Base-by-base conservation (phyloP, 2,797 vertebrate genomes). In the Enteromius anoplus region DNA sequence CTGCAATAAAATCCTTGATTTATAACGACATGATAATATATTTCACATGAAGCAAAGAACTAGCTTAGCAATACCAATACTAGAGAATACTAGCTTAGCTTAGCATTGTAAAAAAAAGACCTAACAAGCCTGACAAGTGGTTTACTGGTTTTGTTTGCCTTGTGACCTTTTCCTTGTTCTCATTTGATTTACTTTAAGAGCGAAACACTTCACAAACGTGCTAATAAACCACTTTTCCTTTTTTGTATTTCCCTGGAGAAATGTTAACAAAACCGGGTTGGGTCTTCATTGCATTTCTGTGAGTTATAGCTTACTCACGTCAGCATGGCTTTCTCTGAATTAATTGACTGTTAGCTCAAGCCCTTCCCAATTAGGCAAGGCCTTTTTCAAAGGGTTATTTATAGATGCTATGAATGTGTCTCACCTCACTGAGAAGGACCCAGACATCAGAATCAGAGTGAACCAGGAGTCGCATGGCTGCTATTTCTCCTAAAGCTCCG, bases 401-500 rank as follows among this genome's bases (percentile, higher is more conserved):
- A 55, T 19, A 65, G 5, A 26, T 7, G 19, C 21, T 4, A 62
- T 37, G 26, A 8, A 4, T 49, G 23, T 49, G 4, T 42, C 79
- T 85, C 42, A 94, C 93, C 92, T 94, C 92, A 9, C 91, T 94
- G 45, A 94, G 90, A 2, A 92, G 58, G 45, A 88, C 92, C 94
- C 94, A 94, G 77, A 90, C 82, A 0, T 90, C 88, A 0, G 92
- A 91, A 68, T 91, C 62, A 0, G 88, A 75, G 1, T 92, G 91
- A 64, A 94, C 85, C 68, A 90, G 7, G 26, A 94, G 90, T 4
- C 92, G 89, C 0, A 94, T 84, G 0, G 92, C 93, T 0, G 88
- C 81, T 55, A 94, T 42, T 0, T 90, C 87, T 79, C 87, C 87
- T 64, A 94, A 80, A 0, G 3, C 78, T 23, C 45, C 45, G 2